These are phyloP conservation scores for Ptychochromis oligacanthus DNA, from an alignment of 2,113 vertebrate species.

Conservation along the genomic window DNA sequence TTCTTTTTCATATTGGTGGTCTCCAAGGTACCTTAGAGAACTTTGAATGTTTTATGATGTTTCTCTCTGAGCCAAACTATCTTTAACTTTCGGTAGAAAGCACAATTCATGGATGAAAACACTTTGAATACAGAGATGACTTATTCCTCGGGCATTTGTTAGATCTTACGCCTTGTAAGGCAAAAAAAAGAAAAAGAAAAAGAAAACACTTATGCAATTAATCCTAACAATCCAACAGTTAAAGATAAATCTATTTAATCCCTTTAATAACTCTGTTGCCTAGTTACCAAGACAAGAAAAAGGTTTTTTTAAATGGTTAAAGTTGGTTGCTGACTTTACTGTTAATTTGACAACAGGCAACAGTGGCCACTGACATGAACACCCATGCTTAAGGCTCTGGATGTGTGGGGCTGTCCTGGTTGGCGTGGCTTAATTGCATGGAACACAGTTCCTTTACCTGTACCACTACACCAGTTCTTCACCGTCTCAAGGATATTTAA, in stretches of 20 bases:
- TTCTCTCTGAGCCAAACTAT: background rate
- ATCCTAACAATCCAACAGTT: background rate
- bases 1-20: background rate
- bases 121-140: background rate
- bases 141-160: background rate
- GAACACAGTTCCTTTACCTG: background rate
- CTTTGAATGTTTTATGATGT: conserved; percentile 14
- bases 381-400: background rate
- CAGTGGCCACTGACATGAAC: background rate
- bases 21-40: background rate
- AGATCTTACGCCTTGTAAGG: background rate
- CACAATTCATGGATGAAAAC: background rate
- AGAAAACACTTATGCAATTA: no score
- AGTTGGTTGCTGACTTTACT: background rate
- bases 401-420: background rate
- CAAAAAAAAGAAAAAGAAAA: no score
- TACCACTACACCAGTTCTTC: background rate
- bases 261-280: background rate
- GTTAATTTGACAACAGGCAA: background rate
- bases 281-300: background rate
- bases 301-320: background rate
- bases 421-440: background rate
- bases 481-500: background rate
- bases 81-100: background rate
- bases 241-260: background rate